phyloP scores from a whole-genome alignment of 1,140 invertebrate species.

The Helicoverpa armigera region DNA sequence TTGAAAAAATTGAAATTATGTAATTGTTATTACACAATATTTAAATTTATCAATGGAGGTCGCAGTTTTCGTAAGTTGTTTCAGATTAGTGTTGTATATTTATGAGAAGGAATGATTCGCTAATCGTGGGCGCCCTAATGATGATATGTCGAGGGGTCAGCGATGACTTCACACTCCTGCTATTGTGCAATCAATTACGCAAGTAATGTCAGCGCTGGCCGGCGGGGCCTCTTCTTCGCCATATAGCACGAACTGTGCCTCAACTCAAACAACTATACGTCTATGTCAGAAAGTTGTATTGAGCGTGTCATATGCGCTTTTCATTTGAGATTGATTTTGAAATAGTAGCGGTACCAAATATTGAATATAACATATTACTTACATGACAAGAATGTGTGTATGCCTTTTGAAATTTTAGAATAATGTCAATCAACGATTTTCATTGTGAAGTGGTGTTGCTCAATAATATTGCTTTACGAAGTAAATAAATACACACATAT shows the following conservation, averaged over 20 bases:
- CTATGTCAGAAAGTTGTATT: constrained; percentile 10
- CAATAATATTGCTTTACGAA: no score
- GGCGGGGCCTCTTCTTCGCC: constrained; percentile 10
- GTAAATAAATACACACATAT: no score
- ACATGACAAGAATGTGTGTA: no score
- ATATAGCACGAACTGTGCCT: background rate
- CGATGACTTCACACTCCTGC: constrained; percentile 42
- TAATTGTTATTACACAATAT: constrained; percentile 45
- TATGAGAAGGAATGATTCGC: constrained; percentile 20
- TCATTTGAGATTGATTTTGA: constrained; percentile 15
- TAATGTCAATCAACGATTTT: no score
- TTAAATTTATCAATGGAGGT: constrained; percentile 39
- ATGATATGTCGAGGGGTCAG: constrained; percentile 49
- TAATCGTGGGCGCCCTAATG: constrained; percentile 33
- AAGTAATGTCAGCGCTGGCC: constrained; percentile 44
- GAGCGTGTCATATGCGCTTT: constrained; percentile 7
- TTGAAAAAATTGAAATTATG: constrained; percentile 41
- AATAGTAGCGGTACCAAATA: background rate
- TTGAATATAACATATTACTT: no score
- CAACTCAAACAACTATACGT: constrained; percentile 27
- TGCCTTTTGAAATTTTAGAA: no score
- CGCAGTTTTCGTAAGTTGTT: constrained; percentile 4
- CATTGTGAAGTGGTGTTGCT: no score
- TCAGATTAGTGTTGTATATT: constrained; percentile 10
- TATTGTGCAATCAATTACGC: constrained; percentile 54